Conservation (phyloP, 1,140 invertebrate genomes). For the Ctenoplectra terminalis region DNA sequence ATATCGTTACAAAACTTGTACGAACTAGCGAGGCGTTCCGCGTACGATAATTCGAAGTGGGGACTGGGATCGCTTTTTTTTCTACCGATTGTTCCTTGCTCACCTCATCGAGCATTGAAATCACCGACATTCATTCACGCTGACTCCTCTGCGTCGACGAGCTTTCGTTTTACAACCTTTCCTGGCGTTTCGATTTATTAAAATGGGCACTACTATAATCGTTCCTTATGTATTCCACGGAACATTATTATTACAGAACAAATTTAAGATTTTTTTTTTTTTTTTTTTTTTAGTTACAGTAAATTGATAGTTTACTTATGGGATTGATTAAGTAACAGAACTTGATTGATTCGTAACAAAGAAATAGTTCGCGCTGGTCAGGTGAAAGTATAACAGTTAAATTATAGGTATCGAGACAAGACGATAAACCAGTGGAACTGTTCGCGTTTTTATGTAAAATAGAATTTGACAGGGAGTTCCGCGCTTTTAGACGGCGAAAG, state of each 20-base stretch:
- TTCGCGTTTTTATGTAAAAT: slow-evolving; percentile 8
- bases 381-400: background rate
- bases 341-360: no score
- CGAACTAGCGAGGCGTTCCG: background rate
- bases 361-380: no score
- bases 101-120: background rate
- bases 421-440: slow-evolving; percentile 7
- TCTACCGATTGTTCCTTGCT: background rate
- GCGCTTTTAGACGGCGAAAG: background rate
- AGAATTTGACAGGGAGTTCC: slow-evolving; percentile 45
- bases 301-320: no score
- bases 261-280: no score
- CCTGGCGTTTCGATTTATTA: no score
- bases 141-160: background rate
- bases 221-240: no score
- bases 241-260: no score
- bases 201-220: no score
- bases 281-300: no score
- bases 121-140: background rate
- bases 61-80: background rate
- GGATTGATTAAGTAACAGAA: no score
- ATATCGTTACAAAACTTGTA: slow-evolving; percentile 4
- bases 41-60: background rate
- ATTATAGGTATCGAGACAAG: background rate
- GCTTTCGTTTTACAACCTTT: no score